Percentiles rank a stretch among this genome's conserved stretches.
Evolutionary conservation across 2,797 vertebrate genomes (phyloP).

Genomic region (Tragopan temminckii): DNA sequence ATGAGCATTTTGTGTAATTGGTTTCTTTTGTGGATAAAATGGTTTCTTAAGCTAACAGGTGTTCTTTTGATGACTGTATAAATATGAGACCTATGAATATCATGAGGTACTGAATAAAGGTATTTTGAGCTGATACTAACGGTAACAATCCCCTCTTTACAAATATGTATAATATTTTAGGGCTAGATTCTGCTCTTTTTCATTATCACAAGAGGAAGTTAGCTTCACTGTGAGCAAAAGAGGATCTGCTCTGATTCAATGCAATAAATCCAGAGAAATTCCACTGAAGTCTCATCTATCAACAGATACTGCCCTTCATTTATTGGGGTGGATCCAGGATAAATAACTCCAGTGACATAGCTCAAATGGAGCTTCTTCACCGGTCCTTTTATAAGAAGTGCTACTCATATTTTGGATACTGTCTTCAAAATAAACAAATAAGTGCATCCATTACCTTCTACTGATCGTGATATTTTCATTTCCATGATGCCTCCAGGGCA

Average conservation of each 20-base stretch:
- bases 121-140: neutral
- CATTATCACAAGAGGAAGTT: neutral
- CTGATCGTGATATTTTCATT: neutral
- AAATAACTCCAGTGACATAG: neutral
- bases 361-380: neutral
- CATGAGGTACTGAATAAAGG: neutral
- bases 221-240: neutral
- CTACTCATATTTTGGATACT: neutral
- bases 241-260: neutral
- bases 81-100: neutral
- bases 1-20: constrained; percentile 5
- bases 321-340: neutral
- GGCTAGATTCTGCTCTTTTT: constrained; percentile 7
- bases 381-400: neutral
- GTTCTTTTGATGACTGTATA: neutral
- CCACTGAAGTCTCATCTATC: neutral
- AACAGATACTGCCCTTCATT: neutral
- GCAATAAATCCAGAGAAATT: constrained; percentile 11
- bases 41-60: constrained; percentile 31
- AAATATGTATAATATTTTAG: neutral
- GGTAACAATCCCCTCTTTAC: neutral
- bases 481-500: neutral
- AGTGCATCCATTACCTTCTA: neutral
- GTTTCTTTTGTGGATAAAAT: constrained; percentile 46
- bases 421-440: constrained; percentile 3